Conservation (phyloP, 2,113 vertebrate species). For the Rhinolophus sinicus region DNA sequence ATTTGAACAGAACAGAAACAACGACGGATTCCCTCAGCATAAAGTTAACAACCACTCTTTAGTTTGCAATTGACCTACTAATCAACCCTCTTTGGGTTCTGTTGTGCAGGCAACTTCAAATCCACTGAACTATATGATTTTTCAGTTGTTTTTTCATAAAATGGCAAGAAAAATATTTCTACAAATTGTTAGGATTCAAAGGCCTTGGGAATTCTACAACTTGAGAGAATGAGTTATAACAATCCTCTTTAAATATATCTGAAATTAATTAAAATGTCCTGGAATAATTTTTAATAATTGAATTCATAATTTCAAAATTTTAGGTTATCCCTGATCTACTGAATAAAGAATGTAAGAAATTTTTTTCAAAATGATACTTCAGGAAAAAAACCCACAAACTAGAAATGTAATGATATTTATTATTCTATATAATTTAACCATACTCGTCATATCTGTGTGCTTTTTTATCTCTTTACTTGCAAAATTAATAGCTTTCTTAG, state of each 20-base stretch:
- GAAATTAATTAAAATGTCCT: constrained; percentile 21
- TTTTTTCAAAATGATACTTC: neutral
- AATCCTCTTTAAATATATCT: neutral
- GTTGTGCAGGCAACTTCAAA: neutral
- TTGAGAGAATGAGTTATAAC: neutral
- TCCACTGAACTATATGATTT: neutral
- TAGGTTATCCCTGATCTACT: neutral
- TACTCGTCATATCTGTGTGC: neutral
- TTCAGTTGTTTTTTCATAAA: constrained; percentile 26
- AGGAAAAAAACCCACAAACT: neutral
- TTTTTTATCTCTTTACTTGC: neutral
- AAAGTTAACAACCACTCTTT: neutral
- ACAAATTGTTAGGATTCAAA: neutral
- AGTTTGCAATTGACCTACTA: neutral
- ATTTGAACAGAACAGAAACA: neutral
- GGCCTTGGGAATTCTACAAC: neutral
- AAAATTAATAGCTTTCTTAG: constrained; percentile 20
- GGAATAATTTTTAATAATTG: neutral
- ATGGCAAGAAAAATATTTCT: neutral
- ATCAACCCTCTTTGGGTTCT: neutral
- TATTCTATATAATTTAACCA: constrained; percentile 5
- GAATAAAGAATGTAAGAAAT: neutral
- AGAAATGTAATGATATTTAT: neutral
- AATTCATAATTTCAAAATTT: neutral
- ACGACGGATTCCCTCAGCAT: neutral